Evolutionary conservation across 2,797 vertebrate genomes (phyloP).

Genomic region (Paramormyrops hopkinsi): DNA sequence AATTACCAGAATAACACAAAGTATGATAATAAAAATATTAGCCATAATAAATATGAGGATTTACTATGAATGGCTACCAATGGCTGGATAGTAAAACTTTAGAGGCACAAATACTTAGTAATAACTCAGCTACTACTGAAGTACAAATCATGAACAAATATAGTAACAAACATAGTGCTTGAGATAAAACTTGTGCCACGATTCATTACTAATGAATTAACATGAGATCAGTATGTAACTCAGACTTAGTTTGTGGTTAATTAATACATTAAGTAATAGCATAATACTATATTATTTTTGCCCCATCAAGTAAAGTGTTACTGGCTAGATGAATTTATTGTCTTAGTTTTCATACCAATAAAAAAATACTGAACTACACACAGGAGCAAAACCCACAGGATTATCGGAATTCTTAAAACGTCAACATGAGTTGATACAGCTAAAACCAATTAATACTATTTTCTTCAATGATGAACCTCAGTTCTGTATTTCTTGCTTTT

Average conservation of each 20-base stretch:
- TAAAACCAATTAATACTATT: background rate
- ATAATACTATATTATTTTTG: background rate
- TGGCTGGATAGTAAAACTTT: background rate
- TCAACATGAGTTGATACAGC: background rate
- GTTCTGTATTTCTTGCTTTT: background rate
- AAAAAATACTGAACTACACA: background rate
- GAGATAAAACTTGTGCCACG: background rate
- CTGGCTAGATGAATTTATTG: background rate
- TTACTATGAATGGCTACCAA: background rate
- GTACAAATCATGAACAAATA: background rate
- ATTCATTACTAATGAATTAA: background rate
- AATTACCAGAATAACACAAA: conserved; percentile 31
- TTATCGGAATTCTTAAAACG: background rate
- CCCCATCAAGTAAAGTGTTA: background rate
- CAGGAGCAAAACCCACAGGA: background rate
- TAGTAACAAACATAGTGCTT: background rate
- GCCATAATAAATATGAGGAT: background rate
- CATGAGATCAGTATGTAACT: background rate
- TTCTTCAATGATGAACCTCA: background rate
- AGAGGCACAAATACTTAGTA: background rate
- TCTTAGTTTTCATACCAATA: background rate
- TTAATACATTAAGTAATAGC: background rate
- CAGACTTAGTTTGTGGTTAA: background rate
- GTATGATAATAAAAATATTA: background rate
- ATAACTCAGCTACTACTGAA: background rate